A percentile compares a stretch with the other conserved stretches of the same genome.
These are phyloP conservation scores for Hyaena hyaena DNA, from an alignment of 2,113 vertebrate species.

Conservation along the genomic window DNA sequence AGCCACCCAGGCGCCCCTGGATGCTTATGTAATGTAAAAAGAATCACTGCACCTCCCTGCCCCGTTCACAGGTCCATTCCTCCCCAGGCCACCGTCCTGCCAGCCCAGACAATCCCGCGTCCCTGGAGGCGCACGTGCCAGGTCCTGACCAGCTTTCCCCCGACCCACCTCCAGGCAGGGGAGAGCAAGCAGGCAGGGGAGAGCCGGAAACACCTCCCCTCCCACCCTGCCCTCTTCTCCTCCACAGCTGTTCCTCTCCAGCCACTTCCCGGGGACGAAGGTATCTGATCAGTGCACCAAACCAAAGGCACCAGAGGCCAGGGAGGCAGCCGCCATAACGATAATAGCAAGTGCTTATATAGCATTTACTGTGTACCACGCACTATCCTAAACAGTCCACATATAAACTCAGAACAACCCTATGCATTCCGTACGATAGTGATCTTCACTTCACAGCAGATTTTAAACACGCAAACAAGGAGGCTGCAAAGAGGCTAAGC, in stretches of 20 bases:
- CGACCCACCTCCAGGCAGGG: neutral
- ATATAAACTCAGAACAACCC: neutral
- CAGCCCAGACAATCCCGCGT: neutral
- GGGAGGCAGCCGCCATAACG: neutral
- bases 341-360: neutral
- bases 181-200: too few relatives aligned
- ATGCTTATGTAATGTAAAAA: neutral
- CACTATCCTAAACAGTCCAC: neutral
- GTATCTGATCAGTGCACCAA: too few relatives aligned
- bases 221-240: neutral
- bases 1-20: neutral
- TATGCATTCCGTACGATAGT: neutral
- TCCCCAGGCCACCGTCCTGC: fast-evolving
- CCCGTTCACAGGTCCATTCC: neutral
- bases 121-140: neutral
- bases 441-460: neutral
- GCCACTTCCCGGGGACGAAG: neutral
- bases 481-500: neutral
- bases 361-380: too few relatives aligned
- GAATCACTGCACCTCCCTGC: neutral
- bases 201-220: neutral
- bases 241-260: neutral
- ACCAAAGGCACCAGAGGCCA: neutral
- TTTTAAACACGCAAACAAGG: neutral
- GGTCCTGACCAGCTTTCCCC: neutral